A percentile compares a stretch with the other conserved stretches of the same genome.
phyloP scores from a whole-genome alignment of 2,113 vertebrate species.

The Vombatus ursinus region DNA sequence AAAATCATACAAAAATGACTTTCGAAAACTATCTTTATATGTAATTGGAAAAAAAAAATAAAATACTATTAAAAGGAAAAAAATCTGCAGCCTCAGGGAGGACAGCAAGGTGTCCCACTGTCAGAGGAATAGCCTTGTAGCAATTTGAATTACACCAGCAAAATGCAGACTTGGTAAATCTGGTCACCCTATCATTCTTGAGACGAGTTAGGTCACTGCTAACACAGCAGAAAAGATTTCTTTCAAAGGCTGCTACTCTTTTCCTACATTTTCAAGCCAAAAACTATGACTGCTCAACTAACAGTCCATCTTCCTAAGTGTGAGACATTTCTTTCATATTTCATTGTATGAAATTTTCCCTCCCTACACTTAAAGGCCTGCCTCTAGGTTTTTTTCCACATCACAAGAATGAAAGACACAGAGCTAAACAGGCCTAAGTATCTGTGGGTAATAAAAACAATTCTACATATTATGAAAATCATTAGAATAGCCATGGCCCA shows the following conservation, averaged over 20 bases:
- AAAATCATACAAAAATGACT: no score
- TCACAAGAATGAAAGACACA: background rate
- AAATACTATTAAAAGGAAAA: background rate
- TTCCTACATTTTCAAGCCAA: background rate
- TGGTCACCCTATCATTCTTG: background rate
- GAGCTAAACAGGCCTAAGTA: background rate
- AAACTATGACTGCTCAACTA: background rate
- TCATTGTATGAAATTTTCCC: background rate
- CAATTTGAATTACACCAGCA: conserved; percentile 21
- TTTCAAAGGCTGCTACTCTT: background rate
- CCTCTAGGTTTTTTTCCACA: background rate
- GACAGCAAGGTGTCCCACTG: background rate
- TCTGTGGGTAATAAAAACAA: background rate
- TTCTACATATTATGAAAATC: background rate
- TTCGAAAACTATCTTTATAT: no score
- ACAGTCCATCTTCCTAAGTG: background rate
- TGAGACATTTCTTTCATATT: background rate
- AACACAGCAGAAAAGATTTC: background rate
- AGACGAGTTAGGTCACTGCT: background rate
- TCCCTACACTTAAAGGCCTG: background rate
- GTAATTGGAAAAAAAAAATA: no score
- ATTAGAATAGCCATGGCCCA: background rate
- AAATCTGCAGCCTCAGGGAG: background rate
- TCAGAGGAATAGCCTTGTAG: background rate
- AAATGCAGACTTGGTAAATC: conserved; percentile 15